Evolutionary conservation across 2,888 invertebrate species (phyloP), one percentile per base, ranked within the genome.

Genomic region (Drosophila formosana): DNA sequence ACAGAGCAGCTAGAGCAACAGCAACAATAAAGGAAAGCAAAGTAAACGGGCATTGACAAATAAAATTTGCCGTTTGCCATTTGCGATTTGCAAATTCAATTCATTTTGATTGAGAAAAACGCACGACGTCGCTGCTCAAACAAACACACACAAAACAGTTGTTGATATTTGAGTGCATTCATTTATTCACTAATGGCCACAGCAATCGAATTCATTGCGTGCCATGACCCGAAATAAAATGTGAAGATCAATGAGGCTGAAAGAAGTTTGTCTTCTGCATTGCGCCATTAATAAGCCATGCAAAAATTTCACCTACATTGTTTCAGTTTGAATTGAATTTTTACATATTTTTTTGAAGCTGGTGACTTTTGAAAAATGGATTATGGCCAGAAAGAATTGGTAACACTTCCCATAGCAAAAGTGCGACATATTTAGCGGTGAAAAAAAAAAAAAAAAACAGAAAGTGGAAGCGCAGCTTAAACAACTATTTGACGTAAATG

Each of bases 401-500:
- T 18, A 18, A 18, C 18, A 18, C 18, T 18, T 18, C 18, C 1
- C 18, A 18, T 18, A 1, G 18, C 18, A 18, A 18, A 18, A 18
- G 18, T 18, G 18, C 18, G 18, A 18, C 18, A 18, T 18, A 2
- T 18, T 18, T 18, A 18, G 18, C 18, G 18, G 18, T 18, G 2
- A 18, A 18, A 50, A 30, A 55, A 49, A 39, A 49, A 46, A 18
- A 45, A 58, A 39, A 49, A 46, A 18, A 45, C 56, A 49, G 43
- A 43, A 46, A 52, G 37, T 45, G 18, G 11, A 32, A 32, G 43
- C 45, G 60, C 66, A 61, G 66, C 68, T 71, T 75, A 73, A 83
- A 75, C 71, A 80, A 67, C 80, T 76, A 79, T 73, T 82, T 83
- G 87, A 77, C 85, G 87, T 74, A 78, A 88, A 83, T 82, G 78